These are phyloP conservation scores for Ptychoptera albimana DNA, from an alignment of 2,888 invertebrate genomes.

Conservation along the genomic window DNA sequence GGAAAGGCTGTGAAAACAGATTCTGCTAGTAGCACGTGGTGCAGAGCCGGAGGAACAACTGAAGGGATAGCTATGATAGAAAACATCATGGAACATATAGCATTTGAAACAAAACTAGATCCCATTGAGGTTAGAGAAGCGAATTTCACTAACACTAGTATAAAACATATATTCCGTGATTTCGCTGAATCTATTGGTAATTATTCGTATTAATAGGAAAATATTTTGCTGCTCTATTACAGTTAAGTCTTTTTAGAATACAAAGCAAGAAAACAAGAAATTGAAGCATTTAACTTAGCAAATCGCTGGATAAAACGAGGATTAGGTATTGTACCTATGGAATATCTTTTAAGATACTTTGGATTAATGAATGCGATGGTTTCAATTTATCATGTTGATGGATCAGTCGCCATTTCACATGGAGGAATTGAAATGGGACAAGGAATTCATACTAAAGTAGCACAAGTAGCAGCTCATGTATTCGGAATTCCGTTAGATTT, in stretches of 20 bases:
- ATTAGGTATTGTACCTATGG: constrained; percentile 43
- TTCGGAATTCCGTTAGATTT: constrained; percentile 47
- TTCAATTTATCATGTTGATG: constrained; percentile 49
- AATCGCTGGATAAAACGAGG: constrained; percentile 66
- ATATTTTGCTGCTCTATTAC: not conserved
- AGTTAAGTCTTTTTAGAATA: constrained; percentile 26
- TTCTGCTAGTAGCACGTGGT: constrained; percentile 44
- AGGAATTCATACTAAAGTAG: constrained; percentile 52
- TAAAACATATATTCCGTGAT: constrained; percentile 36
- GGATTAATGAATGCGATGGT: constrained; percentile 37
- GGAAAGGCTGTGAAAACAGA: constrained; percentile 39
- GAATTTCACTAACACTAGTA: constrained; percentile 36
- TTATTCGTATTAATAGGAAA: too few species aligned
- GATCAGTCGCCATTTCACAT: constrained; percentile 46
- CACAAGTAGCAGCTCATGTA: constrained; percentile 51
- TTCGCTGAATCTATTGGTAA: constrained; percentile 32
- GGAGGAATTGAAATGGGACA: constrained; percentile 58
- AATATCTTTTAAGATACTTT: constrained; percentile 35
- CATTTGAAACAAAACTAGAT: constrained; percentile 37
- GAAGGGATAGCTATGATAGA: constrained; percentile 48
- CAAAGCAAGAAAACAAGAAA: constrained; percentile 33
- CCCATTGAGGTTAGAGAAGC: constrained; percentile 37
- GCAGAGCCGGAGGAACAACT: constrained; percentile 30
- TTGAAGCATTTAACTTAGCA: constrained; percentile 40
- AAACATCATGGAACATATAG: constrained; percentile 49